Evolutionary conservation across 2,113 vertebrate species (phyloP).

Genomic region (Neomonachus schauinslandi): DNA sequence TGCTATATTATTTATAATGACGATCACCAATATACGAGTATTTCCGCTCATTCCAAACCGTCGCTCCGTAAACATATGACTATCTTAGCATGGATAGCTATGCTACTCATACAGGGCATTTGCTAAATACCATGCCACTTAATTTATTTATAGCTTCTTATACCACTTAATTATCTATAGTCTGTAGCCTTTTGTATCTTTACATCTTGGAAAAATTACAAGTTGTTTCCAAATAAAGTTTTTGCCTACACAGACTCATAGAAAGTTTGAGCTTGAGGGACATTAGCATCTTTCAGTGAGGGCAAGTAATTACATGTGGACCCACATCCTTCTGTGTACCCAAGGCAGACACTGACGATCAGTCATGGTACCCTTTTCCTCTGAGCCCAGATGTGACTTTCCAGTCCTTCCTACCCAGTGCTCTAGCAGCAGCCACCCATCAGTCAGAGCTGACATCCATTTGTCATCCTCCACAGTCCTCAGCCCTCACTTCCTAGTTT

Average conservation of each 20-base stretch:
- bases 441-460: neutral
- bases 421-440: neutral
- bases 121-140: neutral
- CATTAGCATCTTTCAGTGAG: neutral
- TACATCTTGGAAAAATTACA: constrained; percentile 21
- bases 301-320: neutral
- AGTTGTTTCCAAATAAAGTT: constrained; percentile 8
- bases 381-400: neutral
- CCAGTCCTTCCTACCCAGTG: neutral
- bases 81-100: neutral
- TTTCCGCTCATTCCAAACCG: neutral
- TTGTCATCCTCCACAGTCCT: neutral
- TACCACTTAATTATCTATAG: neutral
- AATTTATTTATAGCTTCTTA: neutral
- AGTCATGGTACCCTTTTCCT: neutral
- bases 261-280: neutral
- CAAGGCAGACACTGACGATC: neutral
- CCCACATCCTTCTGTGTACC: neutral
- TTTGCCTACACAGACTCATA: neutral
- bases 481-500: neutral
- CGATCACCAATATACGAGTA: neutral
- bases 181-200: neutral
- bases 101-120: neutral
- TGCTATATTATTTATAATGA: neutral
- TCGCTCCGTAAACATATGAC: neutral